Percentiles rank a stretch among this genome's conserved stretches.
Evolutionary conservation across 1,140 invertebrate genomes (phyloP).

Genomic region (Sweltsa coloradensis): DNA sequence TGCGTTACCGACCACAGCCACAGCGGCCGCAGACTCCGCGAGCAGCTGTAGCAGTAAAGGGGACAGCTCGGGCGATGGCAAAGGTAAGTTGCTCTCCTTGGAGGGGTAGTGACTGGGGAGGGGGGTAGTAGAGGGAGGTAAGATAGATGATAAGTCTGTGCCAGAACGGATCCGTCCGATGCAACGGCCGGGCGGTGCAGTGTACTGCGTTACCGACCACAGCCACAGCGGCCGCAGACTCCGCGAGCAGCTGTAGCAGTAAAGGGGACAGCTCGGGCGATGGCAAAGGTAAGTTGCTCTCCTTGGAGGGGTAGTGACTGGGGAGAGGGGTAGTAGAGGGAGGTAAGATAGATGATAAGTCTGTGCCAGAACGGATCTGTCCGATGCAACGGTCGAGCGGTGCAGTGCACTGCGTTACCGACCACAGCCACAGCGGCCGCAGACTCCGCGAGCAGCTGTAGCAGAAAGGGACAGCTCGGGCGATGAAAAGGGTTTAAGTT

Average conservation of each 20-base stretch:
- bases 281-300: constrained; percentile 17
- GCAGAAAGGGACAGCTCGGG: constrained; percentile 15
- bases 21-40: constrained; percentile 11
- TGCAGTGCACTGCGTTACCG: constrained; percentile 32
- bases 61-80: constrained; percentile 13
- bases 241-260: constrained; percentile 17
- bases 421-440: too few species aligned
- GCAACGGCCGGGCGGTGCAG: constrained; percentile 30
- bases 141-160: too few species aligned
- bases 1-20: constrained; percentile 20
- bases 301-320: too few species aligned
- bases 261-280: constrained; percentile 14
- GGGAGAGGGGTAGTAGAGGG: too few species aligned
- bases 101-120: background rate
- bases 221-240: constrained; percentile 12
- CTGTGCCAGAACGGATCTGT: constrained; percentile 30
- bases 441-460: constrained; percentile 16
- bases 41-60: constrained; percentile 17
- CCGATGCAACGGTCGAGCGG: constrained; percentile 30
- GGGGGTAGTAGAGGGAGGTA: too few species aligned
- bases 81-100: constrained; percentile 12
- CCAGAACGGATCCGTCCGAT: constrained; percentile 31
- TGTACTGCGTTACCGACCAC: too few species aligned
- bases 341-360: too few species aligned
- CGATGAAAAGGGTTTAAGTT: constrained; percentile 16